These are phyloP conservation scores for Gymnothorax reevesii DNA, from an alignment of 2,797 vertebrate species.

Conservation along the genomic window DNA sequence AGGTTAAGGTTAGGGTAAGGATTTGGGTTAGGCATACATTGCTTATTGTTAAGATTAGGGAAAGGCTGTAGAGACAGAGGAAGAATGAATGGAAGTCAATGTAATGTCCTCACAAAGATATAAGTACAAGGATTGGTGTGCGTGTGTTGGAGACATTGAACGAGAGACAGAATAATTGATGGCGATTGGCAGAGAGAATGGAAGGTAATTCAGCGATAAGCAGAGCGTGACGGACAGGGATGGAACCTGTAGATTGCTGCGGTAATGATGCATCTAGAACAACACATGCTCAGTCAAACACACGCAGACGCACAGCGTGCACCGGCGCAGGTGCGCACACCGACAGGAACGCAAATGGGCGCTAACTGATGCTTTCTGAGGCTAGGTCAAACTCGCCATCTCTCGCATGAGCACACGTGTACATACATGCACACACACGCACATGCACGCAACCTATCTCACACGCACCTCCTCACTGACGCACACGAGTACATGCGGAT, in stretches of 20 bases:
- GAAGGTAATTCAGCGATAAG: constrained; percentile 1
- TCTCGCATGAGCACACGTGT: background rate
- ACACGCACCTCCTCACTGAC: background rate
- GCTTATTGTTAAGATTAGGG: too few species aligned
- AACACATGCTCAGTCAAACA: background rate
- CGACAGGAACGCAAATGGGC: too few species aligned
- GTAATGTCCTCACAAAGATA: too few species aligned
- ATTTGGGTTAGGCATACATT: too few species aligned
- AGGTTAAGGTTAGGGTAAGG: too few species aligned
- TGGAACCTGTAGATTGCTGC: constrained; percentile 11
- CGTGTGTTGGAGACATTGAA: constrained; percentile 27
- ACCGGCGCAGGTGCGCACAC: too few species aligned
- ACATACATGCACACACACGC: background rate
- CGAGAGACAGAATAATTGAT: constrained; percentile 20
- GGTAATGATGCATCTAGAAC: background rate
- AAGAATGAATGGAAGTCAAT: too few species aligned
- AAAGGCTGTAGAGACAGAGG: too few species aligned
- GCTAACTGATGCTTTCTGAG: too few species aligned
- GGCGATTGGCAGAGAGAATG: constrained; percentile 17
- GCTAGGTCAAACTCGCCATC: too few species aligned
- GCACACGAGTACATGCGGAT: background rate
- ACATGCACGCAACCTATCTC: too few species aligned
- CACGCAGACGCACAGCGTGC: background rate
- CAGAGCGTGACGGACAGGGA: background rate
- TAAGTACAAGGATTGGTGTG: too few species aligned